Base-by-base conservation (phyloP, 2,113 vertebrate genomes). In the Dasyurus viverrinus region DNA sequence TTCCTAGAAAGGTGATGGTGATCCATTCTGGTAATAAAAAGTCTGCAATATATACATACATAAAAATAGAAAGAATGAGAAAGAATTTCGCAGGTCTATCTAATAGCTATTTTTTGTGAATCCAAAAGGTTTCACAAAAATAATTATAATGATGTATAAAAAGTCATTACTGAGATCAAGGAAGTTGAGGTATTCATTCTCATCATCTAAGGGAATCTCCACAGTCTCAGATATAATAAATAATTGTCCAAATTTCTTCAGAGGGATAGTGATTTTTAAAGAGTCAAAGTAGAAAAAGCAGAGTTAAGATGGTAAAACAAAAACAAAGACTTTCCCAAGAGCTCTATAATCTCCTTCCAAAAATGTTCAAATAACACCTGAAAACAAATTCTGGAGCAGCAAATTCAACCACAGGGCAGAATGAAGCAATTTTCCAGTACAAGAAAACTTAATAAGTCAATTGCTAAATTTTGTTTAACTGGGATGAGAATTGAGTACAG, bases 241-340 rank as follows among this genome's bases (percentile, higher is more conserved):
- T 68, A 36, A 68, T 68, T 12, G 36, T 36, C 4, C 12, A 36
- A 36, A 0, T 36, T 36, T 68, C 30, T 68, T 68, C 60, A 68
- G 8, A 68, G 30, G 4, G 12, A 68, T 14, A 36, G 60, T 68
- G 4, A 14, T 11, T 36, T 68, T 68, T 68, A 68, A 68, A 3
- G 4, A 1, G 36, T 0, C 0, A 36, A 30, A 14, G 60, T 5
- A 3, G 3, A 14, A 8, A 4, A 3, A 11, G 0, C 10, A 36
- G 12, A 68, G 10, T 36, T 10, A 68, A 36, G 30, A 68, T 68
- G 60, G 30, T 68, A 6, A 12, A 68, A 3, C 36, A 68, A 68
- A 68, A 30, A 36, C 30, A 68, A 9, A 3, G 11, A 68, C 30
- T 36, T 68, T 3, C 1, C 60, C 30, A 68, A 36, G 12, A 0